A percentile compares a stretch with the other conserved stretches of the same genome.
These are phyloP conservation scores for Leucoma salicis DNA, from an alignment of 2,888 invertebrate genomes.

Conservation along the genomic window DNA sequence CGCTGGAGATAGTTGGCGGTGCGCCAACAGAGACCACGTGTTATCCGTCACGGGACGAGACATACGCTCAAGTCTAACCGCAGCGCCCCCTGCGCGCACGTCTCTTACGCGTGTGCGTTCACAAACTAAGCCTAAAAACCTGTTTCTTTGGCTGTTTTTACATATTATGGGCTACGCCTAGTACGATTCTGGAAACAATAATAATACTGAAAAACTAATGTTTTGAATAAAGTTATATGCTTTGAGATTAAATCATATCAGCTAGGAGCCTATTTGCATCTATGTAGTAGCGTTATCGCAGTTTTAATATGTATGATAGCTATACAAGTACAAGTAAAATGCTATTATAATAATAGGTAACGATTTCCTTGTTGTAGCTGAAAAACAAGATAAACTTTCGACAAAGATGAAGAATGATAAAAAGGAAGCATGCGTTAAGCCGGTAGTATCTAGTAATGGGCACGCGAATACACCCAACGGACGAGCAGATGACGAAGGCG, in stretches of 20 bases:
- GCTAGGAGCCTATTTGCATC: too few species aligned
- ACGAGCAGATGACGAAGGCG: conserved; percentile 71
- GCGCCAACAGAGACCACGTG: conserved; percentile 78
- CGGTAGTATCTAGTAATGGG: conserved; percentile 65
- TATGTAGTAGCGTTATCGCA: neutral
- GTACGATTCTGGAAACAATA: neutral
- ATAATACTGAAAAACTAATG: too few species aligned
- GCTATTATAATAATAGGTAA: conserved; percentile 21
- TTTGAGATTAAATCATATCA: too few species aligned
- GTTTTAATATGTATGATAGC: neutral
- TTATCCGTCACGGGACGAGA: conserved; percentile 71
- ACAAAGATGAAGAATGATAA: conserved; percentile 74
- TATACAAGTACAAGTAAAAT: neutral
- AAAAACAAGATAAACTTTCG: conserved; percentile 63
- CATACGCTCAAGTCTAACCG: conserved; percentile 49
- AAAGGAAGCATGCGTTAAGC: conserved; percentile 58
- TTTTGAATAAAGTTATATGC: too few species aligned
- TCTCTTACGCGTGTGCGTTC: conserved; percentile 34
- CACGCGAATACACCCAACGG: conserved; percentile 70
- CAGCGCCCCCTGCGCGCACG: conserved; percentile 41
- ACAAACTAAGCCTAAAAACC: conserved; percentile 40
- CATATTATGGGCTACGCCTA: conserved; percentile 13
- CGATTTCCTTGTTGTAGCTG: conserved; percentile 54
- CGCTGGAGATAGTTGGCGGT: conserved; percentile 79
- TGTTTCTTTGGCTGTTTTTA: conserved; percentile 28